Evolutionary conservation across 2,888 invertebrate species (phyloP), one percentile per base, ranked within the genome.

Genomic region (Hypercompe scribonia): DNA sequence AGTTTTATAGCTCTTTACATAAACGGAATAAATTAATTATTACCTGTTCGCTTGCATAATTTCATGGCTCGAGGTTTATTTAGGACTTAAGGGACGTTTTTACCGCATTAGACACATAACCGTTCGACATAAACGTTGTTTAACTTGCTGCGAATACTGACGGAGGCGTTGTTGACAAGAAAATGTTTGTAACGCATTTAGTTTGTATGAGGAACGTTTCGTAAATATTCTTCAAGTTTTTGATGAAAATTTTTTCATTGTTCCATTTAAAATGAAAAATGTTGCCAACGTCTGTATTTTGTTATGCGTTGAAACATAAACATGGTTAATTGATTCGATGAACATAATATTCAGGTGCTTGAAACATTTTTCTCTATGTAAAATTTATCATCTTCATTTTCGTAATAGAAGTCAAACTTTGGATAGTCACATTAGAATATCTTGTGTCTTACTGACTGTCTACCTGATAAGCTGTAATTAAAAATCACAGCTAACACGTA

Each of bases 21-120:
- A 88, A 87, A 84, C 78, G 74, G 89, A 89, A 90, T 91, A 89
- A 90, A 90, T 91, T 90, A 91, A 91, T 89, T 89, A 89, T 87
- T 88, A 90, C 90, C 88, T 87, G 87, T 84, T 84, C 76, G 82
- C 85, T 82, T 86, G 89, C 87, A 88, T 90, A 89, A 90, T 89
- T 89, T 84, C 72, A 76, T 73, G 74, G 78, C 73, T 74, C 72
- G 61, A 73, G 77, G 90, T 90, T 90, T 90, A 87, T 86, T 89
- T 88, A 88, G 90, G 89, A 87, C 82, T 81, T 78, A 73, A 72
- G 79, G 76, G 78, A 78, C 80, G 78, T 83, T 82, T 84, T 84
- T 82, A 81, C 81, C 72, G 74, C 74, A 71, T 75, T 73, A 78
- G 65, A 78, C 71, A 76, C 54, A 73, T 46, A 65, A 65, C 50